Base-by-base conservation (phyloP, 2,888 invertebrate species). In the Eilema griseolum region DNA sequence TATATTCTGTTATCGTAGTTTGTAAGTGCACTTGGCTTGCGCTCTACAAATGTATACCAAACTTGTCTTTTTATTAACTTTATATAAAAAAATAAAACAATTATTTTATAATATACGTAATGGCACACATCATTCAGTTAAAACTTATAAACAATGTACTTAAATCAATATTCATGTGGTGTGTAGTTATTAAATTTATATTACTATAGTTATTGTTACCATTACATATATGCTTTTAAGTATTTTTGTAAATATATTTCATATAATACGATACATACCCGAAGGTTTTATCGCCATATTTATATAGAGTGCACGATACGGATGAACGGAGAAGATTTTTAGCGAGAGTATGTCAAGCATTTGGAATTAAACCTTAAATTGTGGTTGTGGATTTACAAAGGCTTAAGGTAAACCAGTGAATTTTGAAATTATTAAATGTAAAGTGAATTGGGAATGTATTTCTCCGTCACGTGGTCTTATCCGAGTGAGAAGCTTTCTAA, bases 401-500 rank as follows among this genome's bases (percentile, higher is more conserved):
- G 10, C 23, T 1, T 16, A 61, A 61, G 31, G 31, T 61, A 41
- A 41, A 46, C 46, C 46, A 46, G 37, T 61, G 24, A 37, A 62
- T 24, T n/a, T 62, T 10, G 16, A 62, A 24, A 16, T 24, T 24
- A 10, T 7, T 14, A 14, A 24, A 24, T n/a, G 37, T 63, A 16
- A 41, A 26, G 46, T 63, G 41, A 63, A 28, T 26, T 26, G 46
- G 61, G 26, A 28, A n/a, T 11, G 8, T 52, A 28, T n/a, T 31
- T 4, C 28, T 20, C 28, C 46, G 52, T 61, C 24, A 31, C 33
- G 61, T 61, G 69, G 26, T 66, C 69, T 66, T 66, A 37, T 33
- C 20, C 52, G 52, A 56, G 56, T 69, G 65, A 65, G 65, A 63
- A 26, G 33, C 23, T 66, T 37, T 60, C 26, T 63, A 26, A 70